Evolutionary conservation across 2,888 invertebrate genomes (phyloP), one percentile per base, ranked within the genome.

Genomic region (Calameuta filiformis): DNA sequence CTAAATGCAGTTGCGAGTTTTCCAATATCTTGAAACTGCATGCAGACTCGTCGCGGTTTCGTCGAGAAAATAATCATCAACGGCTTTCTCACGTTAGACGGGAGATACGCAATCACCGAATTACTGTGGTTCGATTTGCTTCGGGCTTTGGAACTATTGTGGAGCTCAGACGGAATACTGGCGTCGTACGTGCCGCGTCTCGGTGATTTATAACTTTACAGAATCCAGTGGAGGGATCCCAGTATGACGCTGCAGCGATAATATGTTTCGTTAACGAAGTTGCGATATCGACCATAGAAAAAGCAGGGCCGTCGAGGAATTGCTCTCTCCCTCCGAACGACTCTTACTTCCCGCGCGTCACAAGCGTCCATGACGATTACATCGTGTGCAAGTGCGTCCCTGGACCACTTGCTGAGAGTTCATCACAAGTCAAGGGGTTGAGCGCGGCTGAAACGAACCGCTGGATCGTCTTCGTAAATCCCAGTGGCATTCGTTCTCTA

Each of bases 31-130:
- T 76, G 80, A 80, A 88, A 81, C 84, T 78, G 85, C 88, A 85
- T 86, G 80, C 85, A 88, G 80, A 81, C 78, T 80, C 79, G 77
- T 75, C 79, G 77, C 34, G 73, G 75, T 78, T 76, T 69, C 84
- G 79, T 79, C 73, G 56, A 77, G 81, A 82, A 75, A 79, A 78
- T 40, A 40, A 40, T 85, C 88, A 88, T 88, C 82, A 85, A 88
- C 84, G 75, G 56, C 12, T 56, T 69, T 69, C 31, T 69, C 69
- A 11, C 15, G 31, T 69, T 69, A 2, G 1, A 30, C 69, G 31
- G 69, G 33, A 6, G 30, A 30, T 69, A 30, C 69, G 69, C 33
- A 30, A 69, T 31, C 33, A 69, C 31, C 12, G 11, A 33, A 69
- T 30, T 31, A 6, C 69, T 69, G 69, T 30, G 31, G 69, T 69